Conservation (phyloP, 2,113 vertebrate genomes). For the Microcebus jonahi region DNA sequence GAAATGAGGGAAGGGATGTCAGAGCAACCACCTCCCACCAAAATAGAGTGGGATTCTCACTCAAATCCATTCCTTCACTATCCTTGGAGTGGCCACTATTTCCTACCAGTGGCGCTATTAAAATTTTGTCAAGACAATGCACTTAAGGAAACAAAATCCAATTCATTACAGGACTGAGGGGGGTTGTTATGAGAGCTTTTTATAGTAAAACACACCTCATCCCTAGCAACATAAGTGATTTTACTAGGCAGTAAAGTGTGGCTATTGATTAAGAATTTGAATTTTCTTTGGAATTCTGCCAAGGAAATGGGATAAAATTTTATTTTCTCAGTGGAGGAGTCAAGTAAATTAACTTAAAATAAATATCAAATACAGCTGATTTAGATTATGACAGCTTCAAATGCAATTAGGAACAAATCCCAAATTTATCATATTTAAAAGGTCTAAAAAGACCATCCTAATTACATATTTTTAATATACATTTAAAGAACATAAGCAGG, state of each 20-base stretch:
- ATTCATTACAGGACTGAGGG: not conserved
- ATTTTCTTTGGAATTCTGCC: constrained; percentile 70
- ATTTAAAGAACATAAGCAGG: not conserved
- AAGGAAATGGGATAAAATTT: constrained; percentile 52
- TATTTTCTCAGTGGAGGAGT: constrained; percentile 35
- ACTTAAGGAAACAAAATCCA: constrained; percentile 34
- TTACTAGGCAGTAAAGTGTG: constrained; percentile 31
- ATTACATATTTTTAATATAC: not conserved
- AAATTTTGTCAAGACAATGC: not conserved
- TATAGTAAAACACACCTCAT: not conserved
- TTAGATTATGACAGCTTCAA: constrained; percentile 18
- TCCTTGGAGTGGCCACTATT: accelerated
- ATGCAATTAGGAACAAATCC: not conserved
- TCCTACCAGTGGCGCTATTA: not conserved
- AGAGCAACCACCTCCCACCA: not conserved
- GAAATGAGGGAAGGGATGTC: not conserved
- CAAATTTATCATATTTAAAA: constrained; percentile 32
- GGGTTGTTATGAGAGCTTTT: not conserved
- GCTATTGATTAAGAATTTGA: constrained; percentile 61
- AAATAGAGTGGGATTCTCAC: not conserved
- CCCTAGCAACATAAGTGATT: constrained; percentile 1
- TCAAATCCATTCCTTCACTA: not conserved
- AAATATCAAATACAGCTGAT: constrained; percentile 1
- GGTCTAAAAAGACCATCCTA: not conserved
- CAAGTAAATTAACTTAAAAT: constrained; percentile 58